These are phyloP conservation scores for Ceraclea dissimilis DNA, from an alignment of 2,888 invertebrate genomes.

Conservation along the genomic window DNA sequence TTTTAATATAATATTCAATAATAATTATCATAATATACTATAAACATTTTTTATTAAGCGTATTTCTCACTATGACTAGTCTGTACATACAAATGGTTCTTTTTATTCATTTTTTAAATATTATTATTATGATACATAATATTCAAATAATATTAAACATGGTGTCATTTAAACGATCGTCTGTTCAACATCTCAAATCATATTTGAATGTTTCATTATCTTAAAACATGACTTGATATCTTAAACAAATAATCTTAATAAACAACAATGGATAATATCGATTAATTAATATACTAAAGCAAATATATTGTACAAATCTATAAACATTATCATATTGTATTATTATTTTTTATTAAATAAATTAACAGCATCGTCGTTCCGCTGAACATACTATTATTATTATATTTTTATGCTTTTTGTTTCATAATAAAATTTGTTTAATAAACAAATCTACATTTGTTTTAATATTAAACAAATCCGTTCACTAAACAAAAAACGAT, in stretches of 20 bases:
- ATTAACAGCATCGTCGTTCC: too few species aligned
- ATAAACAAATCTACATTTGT: too few species aligned
- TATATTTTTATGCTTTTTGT: too few species aligned
- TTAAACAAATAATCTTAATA: conserved; percentile 14
- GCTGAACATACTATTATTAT: too few species aligned
- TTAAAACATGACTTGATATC: neutral
- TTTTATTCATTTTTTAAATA: conserved; percentile 6
- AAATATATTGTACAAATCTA: conserved; percentile 18
- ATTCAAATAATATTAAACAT: conserved; percentile 1
- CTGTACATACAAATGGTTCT: conserved; percentile 24
- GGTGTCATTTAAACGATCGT: neutral
- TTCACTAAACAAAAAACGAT: too few species aligned
- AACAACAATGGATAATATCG: too few species aligned
- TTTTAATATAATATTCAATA: conserved; percentile 22
- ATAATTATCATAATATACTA: conserved; percentile 25
- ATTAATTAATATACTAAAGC: too few species aligned
- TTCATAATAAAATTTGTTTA: too few species aligned
- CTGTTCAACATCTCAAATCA: neutral
- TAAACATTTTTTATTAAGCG: conserved; percentile 26
- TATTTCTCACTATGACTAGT: conserved; percentile 27
- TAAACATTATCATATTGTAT: conserved; percentile 12
- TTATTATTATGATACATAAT: neutral
- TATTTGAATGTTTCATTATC: conserved; percentile 10
- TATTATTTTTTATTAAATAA: too few species aligned
- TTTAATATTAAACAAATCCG: neutral